Percentiles rank a stretch among this genome's conserved stretches.
Conservation (phyloP, 2,797 vertebrate genomes). For the Trachurus trachurus region DNA sequence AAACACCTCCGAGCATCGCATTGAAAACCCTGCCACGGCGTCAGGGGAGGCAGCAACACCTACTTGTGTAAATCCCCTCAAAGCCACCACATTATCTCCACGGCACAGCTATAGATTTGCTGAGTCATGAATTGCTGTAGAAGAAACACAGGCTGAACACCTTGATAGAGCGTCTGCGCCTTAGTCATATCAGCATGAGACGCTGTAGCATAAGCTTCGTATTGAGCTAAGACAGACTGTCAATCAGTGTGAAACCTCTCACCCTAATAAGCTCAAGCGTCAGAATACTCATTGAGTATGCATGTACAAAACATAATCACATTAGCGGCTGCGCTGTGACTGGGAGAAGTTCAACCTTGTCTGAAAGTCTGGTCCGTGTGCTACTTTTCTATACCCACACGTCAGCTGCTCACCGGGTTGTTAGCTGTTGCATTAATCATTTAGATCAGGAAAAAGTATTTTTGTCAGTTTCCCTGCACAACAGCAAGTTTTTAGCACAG, state of each 20-base stretch:
- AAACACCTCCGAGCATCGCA: conserved; percentile 29
- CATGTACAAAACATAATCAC: conserved; percentile 39
- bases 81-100: conserved; percentile 66
- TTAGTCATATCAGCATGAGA: conserved; percentile 25
- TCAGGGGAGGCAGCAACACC: conserved; percentile 50
- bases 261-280: conserved; percentile 27
- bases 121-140: conserved; percentile 54
- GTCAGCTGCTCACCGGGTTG: conserved; percentile 10
- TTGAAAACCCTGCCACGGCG: conserved; percentile 28
- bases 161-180: conserved; percentile 28
- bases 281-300: conserved; percentile 34
- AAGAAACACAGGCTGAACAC: conserved; percentile 29
- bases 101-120: conserved; percentile 51
- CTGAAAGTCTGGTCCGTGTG: conserved; percentile 22
- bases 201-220: conserved; percentile 23
- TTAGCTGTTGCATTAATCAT: conserved; percentile 41
- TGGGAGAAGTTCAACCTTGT: neutral
- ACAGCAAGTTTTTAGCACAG: conserved; percentile 12
- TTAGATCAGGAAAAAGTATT: conserved; percentile 20
- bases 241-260: conserved; percentile 40
- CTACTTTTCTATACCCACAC: conserved; percentile 11
- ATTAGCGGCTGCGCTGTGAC: conserved; percentile 35
- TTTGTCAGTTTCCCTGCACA: conserved; percentile 27
- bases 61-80: conserved; percentile 73
- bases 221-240: conserved; percentile 15